Conservation (phyloP, 2,113 vertebrate species). For the Epinephelus cyanopodus region DNA sequence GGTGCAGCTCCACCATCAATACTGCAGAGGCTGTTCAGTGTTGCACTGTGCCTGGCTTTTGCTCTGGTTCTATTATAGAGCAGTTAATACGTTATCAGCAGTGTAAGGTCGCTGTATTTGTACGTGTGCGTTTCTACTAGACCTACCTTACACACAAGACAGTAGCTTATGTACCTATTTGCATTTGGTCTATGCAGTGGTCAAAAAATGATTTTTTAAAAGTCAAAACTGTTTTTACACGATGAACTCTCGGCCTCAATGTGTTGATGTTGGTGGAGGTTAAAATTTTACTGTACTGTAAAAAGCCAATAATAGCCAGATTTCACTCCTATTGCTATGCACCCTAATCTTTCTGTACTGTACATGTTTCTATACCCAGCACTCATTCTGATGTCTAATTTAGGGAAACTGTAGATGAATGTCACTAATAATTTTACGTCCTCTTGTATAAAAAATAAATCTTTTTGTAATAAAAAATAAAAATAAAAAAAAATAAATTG, state of each 20-base stretch:
- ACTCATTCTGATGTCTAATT: slow-evolving; percentile 65
- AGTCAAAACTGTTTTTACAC: slow-evolving; percentile 57
- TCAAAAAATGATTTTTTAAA: slow-evolving; percentile 50
- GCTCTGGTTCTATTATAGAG: slow-evolving; percentile 8
- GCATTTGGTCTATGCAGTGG: slow-evolving; percentile 73
- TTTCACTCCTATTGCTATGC: slow-evolving; percentile 77
- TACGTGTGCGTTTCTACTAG: slow-evolving; percentile 59
- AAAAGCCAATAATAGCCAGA: slow-evolving; percentile 46
- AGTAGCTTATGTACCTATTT: slow-evolving; percentile 34
- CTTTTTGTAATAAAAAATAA: slow-evolving; percentile 74
- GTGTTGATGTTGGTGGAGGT: slow-evolving; percentile 32
- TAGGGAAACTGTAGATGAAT: slow-evolving; percentile 76
- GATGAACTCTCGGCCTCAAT: slow-evolving; percentile 42
- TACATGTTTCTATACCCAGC: slow-evolving; percentile 78
- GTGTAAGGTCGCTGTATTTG: slow-evolving; percentile 50
- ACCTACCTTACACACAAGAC: slow-evolving; percentile 35
- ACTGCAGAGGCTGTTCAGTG: slow-evolving; percentile 19
- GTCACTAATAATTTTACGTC: slow-evolving; percentile 75
- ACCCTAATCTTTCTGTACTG: slow-evolving; percentile 78
- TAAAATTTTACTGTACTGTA: slow-evolving; percentile 57
- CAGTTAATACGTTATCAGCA: slow-evolving; percentile 15
- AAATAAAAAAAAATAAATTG: slow-evolving; percentile 1
- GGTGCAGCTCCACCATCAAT: slow-evolving; percentile 8
- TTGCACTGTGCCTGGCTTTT: slow-evolving; percentile 21
- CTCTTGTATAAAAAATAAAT: slow-evolving; percentile 71